Conservation (phyloP, 2,888 invertebrate species). For the Hololepta plana region DNA sequence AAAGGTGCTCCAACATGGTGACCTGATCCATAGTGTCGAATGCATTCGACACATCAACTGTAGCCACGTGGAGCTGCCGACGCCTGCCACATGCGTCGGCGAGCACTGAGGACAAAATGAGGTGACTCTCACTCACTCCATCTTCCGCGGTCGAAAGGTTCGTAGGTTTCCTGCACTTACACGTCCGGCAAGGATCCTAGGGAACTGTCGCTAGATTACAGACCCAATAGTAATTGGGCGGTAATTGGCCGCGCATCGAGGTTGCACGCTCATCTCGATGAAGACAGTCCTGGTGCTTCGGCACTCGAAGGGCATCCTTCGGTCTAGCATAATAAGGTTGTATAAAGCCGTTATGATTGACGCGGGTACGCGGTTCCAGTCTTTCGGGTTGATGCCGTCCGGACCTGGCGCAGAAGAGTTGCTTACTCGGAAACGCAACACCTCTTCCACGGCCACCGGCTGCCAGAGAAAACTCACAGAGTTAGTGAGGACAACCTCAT, state of each 20-base stretch:
- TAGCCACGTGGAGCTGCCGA: constrained; percentile 8
- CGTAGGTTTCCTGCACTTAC: constrained; percentile 2
- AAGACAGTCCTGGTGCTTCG: constrained; percentile 10
- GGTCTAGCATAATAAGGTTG: constrained; percentile 8
- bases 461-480: constrained; percentile 7
- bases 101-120: constrained; percentile 13
- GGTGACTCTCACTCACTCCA: constrained; percentile 16
- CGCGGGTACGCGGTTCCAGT: constrained; percentile 10
- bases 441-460: constrained; percentile 10
- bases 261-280: constrained; percentile 12
- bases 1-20: constrained; percentile 5
- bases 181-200: constrained; percentile 12
- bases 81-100: constrained; percentile 2
- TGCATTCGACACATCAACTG: constrained; percentile 11
- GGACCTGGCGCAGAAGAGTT: constrained; percentile 11
- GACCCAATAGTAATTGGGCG: constrained; percentile 13
- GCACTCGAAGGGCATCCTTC: constrained; percentile 7
- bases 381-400: constrained; percentile 11
- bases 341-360: constrained; percentile 6
- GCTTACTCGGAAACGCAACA: constrained; percentile 7
- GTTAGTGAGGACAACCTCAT: no score
- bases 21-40: constrained; percentile 10
- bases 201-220: constrained; percentile 15
- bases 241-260: constrained; percentile 16
- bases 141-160: constrained; percentile 14